A percentile compares a stretch with the other conserved stretches of the same genome.
These are phyloP conservation scores for Cantharis rustica DNA, from an alignment of 2,888 invertebrate genomes.

Conservation along the genomic window DNA sequence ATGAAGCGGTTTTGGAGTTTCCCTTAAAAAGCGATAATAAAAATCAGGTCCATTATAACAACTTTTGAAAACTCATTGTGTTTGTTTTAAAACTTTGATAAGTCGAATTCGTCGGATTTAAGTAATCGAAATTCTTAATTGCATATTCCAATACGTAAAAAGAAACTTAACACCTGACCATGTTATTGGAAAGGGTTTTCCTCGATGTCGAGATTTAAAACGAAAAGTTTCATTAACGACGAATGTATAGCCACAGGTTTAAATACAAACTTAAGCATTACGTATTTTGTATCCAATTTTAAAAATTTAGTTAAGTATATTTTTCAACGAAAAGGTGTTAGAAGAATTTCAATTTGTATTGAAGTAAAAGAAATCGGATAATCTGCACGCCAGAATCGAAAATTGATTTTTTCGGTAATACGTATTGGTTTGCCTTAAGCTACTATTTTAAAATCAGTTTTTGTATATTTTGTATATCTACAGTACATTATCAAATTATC, in stretches of 20 bases:
- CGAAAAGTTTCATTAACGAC: background rate
- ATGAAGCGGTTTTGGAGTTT: background rate
- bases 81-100: too few species aligned
- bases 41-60: background rate
- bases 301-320: background rate
- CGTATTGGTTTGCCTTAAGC: background rate
- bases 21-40: background rate
- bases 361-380: constrained; percentile 9
- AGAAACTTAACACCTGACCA: too few species aligned
- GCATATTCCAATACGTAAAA: background rate
- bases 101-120: too few species aligned
- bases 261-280: background rate
- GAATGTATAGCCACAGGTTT: background rate
- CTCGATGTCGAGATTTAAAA: background rate
- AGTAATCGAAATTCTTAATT: background rate
- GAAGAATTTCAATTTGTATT: constrained; percentile 11
- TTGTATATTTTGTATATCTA: background rate
- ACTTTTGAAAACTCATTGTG: background rate
- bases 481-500: background rate
- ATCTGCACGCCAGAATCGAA: constrained; percentile 1
- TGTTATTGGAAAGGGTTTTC: too few species aligned
- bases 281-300: background rate
- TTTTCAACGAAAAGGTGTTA: background rate
- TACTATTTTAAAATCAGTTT: background rate
- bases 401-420: constrained; percentile 10